Evolutionary conservation across 2,113 vertebrate species (phyloP).

Genomic region (Tautogolabrus adspersus): DNA sequence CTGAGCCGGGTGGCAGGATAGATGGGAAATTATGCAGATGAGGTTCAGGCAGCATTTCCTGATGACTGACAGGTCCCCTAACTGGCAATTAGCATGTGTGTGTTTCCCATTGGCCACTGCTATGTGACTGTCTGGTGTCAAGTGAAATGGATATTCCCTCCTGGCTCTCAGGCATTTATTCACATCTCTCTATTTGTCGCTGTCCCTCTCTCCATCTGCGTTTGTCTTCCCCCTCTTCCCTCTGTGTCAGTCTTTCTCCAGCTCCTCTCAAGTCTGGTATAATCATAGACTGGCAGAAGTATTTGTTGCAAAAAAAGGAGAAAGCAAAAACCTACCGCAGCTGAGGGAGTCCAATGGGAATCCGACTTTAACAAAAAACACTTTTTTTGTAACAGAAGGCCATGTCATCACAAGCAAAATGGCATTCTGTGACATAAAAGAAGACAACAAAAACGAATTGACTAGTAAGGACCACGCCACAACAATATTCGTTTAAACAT

Average conservation of each 20-base stretch:
- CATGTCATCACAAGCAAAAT: too few relatives aligned
- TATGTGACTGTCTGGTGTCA: conserved; percentile 61
- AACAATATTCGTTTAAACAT: too few relatives aligned
- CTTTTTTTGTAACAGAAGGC: too few relatives aligned
- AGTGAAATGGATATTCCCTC: conserved; percentile 52
- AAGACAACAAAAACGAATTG: too few relatives aligned
- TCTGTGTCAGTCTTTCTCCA: neutral
- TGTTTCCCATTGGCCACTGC: conserved; percentile 62
- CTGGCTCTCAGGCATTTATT: conserved; percentile 46
- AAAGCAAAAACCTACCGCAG: too few relatives aligned
- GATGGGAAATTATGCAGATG: conserved; percentile 72
- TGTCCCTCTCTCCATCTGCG: conserved; percentile 8
- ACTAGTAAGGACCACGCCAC: too few relatives aligned
- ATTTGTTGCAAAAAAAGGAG: too few relatives aligned
- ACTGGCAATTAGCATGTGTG: conserved; percentile 71
- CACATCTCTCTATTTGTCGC: conserved; percentile 43
- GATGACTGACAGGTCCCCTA: conserved; percentile 69
- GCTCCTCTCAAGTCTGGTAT: neutral
- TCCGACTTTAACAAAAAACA: too few relatives aligned
- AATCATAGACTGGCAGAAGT: too few relatives aligned
- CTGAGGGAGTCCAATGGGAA: too few relatives aligned
- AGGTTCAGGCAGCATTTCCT: conserved; percentile 49
- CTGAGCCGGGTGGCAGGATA: conserved; percentile 14
- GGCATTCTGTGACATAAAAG: too few relatives aligned
- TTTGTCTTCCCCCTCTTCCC: neutral